Evolutionary conservation across 2,797 vertebrate species (phyloP).

Genomic region (Gambelia wislizenii): DNA sequence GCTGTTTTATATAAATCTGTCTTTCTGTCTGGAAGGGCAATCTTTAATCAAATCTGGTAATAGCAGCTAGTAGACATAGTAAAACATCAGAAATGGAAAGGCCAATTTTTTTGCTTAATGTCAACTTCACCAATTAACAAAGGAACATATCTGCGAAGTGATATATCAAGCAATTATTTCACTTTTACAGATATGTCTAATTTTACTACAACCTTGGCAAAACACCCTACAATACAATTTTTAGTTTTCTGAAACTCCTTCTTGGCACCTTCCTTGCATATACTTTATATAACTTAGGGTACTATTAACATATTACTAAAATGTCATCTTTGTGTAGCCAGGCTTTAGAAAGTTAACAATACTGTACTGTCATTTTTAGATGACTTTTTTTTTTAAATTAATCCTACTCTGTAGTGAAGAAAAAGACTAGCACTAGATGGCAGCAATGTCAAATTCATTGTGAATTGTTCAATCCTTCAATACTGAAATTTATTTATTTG

Average conservation of each 20-base stretch:
- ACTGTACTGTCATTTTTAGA: neutral
- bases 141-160: too few relatives aligned
- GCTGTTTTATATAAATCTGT: neutral
- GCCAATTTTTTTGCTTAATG: neutral
- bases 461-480: neutral
- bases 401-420: neutral
- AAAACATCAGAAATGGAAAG: neutral
- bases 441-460: conserved; percentile 70
- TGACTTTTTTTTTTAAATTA: neutral
- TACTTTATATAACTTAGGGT: neutral
- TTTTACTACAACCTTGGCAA: neutral
- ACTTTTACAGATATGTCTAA: neutral
- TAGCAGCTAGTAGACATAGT: neutral
- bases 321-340: neutral
- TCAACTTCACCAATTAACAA: neutral
- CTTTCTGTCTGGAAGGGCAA: neutral
- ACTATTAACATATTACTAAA: neutral
- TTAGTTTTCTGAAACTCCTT: neutral
- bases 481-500: neutral
- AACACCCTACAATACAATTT: neutral
- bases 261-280: neutral
- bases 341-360: neutral
- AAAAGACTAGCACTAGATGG: conserved; percentile 75
- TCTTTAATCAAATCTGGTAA: neutral
- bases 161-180: neutral